phyloP scores from a whole-genome alignment of 2,797 vertebrate genomes.

The Rhinoraja longicauda region DNA sequence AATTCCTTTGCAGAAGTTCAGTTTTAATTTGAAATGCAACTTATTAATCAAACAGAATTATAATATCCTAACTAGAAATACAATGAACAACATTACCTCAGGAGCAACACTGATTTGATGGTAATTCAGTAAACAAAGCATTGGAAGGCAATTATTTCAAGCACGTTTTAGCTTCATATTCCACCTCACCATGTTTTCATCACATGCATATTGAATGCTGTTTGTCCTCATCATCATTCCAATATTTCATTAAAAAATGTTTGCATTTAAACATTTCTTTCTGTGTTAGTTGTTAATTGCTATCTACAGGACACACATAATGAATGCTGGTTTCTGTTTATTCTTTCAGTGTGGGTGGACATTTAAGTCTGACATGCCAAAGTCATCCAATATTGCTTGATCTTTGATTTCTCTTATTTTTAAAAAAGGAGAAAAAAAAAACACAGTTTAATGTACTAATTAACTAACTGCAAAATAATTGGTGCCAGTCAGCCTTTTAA shows the following conservation, averaged over 20 bases:
- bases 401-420: neutral
- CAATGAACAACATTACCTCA: neutral
- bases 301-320: neutral
- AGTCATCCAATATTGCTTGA: conserved; percentile 4
- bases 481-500: neutral
- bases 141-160: neutral
- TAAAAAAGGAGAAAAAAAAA: neutral
- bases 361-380: neutral
- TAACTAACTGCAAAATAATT: neutral
- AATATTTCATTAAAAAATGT: neutral
- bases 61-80: neutral
- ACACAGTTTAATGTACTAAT: neutral
- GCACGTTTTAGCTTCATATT: neutral
- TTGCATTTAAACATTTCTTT: neutral
- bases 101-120: neutral
- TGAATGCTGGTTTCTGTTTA: neutral
- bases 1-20: neutral
- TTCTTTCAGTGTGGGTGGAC: neutral
- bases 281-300: neutral
- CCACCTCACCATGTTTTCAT: neutral
- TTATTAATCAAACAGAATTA: neutral
- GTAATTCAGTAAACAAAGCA: too few relatives aligned
- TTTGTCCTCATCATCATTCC: neutral
- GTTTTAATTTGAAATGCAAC: conserved; percentile 1
- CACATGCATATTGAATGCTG: neutral